Evolutionary conservation across 2,113 vertebrate species (phyloP).

Genomic region (Bostrychus sinensis): DNA sequence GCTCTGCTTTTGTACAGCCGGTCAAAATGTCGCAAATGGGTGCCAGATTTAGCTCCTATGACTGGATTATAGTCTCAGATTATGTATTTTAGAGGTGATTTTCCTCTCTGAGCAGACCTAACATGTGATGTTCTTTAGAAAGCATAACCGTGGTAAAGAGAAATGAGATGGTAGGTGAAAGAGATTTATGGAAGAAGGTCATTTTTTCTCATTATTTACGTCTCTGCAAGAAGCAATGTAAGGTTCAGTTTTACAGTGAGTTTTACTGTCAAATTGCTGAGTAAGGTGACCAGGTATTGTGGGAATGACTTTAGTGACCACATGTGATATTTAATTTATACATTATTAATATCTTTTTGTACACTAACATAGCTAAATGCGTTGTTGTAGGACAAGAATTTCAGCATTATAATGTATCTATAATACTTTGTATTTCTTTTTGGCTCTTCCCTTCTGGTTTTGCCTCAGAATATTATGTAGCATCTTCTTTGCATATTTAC

Average conservation of each 20-base stretch:
- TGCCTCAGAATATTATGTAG: too few relatives aligned
- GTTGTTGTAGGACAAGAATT: too few relatives aligned
- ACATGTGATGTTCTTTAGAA: constrained; percentile 22
- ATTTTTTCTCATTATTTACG: not conserved
- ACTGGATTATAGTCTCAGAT: constrained; percentile 59
- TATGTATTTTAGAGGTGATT: constrained; percentile 53
- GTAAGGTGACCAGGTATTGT: too few relatives aligned
- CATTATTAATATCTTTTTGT: not conserved
- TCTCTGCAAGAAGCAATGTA: too few relatives aligned
- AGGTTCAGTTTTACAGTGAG: too few relatives aligned
- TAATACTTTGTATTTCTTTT: too few relatives aligned
- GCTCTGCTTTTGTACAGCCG: constrained; percentile 17
- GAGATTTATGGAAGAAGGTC: constrained; percentile 8
- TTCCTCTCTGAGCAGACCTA: constrained; percentile 23
- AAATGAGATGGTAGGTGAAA: constrained; percentile 21
- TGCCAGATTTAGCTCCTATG: constrained; percentile 38
- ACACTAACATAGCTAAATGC: too few relatives aligned
- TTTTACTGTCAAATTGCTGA: too few relatives aligned
- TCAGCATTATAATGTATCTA: too few relatives aligned
- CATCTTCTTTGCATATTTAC: too few relatives aligned
- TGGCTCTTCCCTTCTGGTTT: too few relatives aligned
- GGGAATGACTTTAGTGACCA: not conserved
- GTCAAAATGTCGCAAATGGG: constrained; percentile 41
- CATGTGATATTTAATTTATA: not conserved
- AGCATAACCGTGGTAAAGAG: constrained; percentile 16